Percentiles rank a stretch among this genome's conserved stretches.
phyloP scores from a whole-genome alignment of 1,140 invertebrate genomes.

The Drosophila melanica region DNA sequence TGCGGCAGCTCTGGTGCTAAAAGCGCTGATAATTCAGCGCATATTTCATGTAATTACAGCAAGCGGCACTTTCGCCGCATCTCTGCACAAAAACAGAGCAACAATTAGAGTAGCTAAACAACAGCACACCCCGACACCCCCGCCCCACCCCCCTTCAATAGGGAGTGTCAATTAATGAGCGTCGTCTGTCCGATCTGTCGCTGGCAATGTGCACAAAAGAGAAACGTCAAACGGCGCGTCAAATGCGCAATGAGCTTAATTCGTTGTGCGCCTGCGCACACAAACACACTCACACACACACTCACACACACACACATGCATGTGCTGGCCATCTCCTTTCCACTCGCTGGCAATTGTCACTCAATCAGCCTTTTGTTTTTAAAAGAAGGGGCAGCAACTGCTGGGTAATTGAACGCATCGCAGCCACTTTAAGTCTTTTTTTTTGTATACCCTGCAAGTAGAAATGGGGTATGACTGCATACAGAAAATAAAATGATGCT shows the following conservation, averaged over 20 bases:
- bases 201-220: constrained; percentile 40
- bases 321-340: constrained; percentile 30
- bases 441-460: neutral
- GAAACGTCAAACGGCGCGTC: constrained; percentile 70
- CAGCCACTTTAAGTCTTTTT: constrained; percentile 44
- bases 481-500: too few relatives aligned
- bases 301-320: neutral
- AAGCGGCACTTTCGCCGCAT: constrained; percentile 50
- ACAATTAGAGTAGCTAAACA: constrained; percentile 7
- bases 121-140: neutral
- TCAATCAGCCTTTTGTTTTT: constrained; percentile 70
- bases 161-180: constrained; percentile 20
- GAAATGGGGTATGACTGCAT: too few relatives aligned
- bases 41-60: constrained; percentile 67
- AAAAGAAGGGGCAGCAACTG: constrained; percentile 22
- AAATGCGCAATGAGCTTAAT: constrained; percentile 81
- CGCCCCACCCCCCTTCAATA: neutral
- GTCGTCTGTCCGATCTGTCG: constrained; percentile 15
- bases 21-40: constrained; percentile 67
- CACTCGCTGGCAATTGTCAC: constrained; percentile 53
- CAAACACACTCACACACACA: constrained; percentile 11
- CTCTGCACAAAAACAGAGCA: constrained; percentile 32
- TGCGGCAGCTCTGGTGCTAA: constrained; percentile 55
- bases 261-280: constrained; percentile 65
- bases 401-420: constrained; percentile 50